Base-by-base conservation (phyloP, 2,113 vertebrate genomes). In the Uropsilus gracilis region DNA sequence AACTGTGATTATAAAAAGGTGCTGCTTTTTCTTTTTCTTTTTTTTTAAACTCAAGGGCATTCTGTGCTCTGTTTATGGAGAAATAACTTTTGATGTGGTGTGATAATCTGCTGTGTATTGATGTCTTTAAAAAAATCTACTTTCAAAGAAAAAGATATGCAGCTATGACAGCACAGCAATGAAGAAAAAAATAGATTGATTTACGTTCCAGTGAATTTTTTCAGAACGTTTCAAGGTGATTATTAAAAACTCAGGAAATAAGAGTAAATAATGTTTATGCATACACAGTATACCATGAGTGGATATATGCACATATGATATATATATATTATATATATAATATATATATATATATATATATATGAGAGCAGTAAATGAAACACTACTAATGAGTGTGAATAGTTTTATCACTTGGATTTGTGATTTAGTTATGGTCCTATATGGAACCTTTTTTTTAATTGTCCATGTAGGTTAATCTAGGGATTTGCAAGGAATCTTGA, bases 11-110 rank as follows among this genome's bases (percentile, higher is more conserved):
- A 61, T 87, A 83, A 89, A 86, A 91, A 8, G 10, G 4, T 85
- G 50, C 68, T 76, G 4, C 39, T 89, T 97, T 96, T 53, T 28
- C 73, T 32, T 61, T 61, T 61, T 39, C 87, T 97, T 96, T 53
- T 28, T 82, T 32, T 61, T 61, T 61, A 61, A 95, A 17, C 91
- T 86, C 66, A 2, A n/a, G 55, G 37, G 22, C 16, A 42, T 93
- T 96, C 84, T 89, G 0, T 0, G 95, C 34, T 90, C 42, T 94
- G 37, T 86, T 85, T 89, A 22, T 44, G 39, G 32, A 72, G 94
- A 39, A 57, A 75, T 37, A 44, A 85, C 39, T 92, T 92, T 53
- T 90, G 50, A 89, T 86, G 22, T 75, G 48, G 17, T n/a, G 8
- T 48, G 32, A 63, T 50, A 85, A 11, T 73, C 34, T 22, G 59